phyloP scores from a whole-genome alignment of 2,113 vertebrate species.

The Dinomys branickii region DNA sequence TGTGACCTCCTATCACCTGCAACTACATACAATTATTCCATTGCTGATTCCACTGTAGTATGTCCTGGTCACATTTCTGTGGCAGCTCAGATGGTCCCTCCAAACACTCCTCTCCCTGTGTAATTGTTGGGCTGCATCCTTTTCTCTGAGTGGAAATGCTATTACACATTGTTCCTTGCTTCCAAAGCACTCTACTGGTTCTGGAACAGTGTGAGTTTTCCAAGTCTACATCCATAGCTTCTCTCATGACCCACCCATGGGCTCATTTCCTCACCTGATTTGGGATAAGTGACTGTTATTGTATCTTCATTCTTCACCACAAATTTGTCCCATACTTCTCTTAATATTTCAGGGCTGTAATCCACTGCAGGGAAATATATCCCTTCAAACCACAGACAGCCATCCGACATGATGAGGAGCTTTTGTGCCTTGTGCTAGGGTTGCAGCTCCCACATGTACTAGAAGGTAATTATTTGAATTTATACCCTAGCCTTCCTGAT shows the following conservation, averaged over 20 bases:
- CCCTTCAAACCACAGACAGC: neutral
- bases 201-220: too few species aligned
- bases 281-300: neutral
- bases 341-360: neutral
- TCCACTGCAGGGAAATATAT: rapidly evolving
- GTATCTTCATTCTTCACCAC: slow-evolving; percentile 23
- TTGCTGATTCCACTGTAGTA: neutral
- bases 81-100: rapidly evolving
- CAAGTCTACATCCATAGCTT: too few species aligned
- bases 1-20: neutral
- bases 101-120: too few species aligned
- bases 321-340: neutral
- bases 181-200: neutral
- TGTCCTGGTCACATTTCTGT: too few species aligned
- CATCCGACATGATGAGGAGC: neutral
- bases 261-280: neutral
- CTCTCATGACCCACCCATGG: neutral
- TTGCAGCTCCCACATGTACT: rapidly evolving
- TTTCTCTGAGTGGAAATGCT: too few species aligned
- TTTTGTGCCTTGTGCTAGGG: rapidly evolving
- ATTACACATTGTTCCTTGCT: too few species aligned
- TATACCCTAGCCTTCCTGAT: rapidly evolving
- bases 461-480: rapidly evolving
- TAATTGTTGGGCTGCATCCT: too few species aligned
- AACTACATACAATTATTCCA: neutral